Evolutionary conservation across 2,797 vertebrate genomes (phyloP).

Genomic region (Poecilia wingei): DNA sequence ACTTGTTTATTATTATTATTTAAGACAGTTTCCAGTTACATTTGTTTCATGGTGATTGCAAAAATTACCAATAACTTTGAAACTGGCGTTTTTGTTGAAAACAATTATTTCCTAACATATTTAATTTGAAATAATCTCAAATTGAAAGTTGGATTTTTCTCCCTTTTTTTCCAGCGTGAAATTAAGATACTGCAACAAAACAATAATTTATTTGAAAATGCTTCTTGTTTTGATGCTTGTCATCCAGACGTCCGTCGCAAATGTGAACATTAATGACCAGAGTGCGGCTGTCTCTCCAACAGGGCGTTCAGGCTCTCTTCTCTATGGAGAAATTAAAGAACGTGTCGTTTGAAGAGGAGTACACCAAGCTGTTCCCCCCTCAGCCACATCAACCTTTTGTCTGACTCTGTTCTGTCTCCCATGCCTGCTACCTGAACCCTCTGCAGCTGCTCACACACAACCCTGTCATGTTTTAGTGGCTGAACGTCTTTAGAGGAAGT

Average conservation of each 20-base stretch:
- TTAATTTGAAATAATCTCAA: not conserved
- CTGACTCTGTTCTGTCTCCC: slow-evolving; percentile 47
- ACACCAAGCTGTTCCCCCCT: slow-evolving; percentile 89
- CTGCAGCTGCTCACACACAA: slow-evolving; percentile 16
- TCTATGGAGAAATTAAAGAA: slow-evolving; percentile 89
- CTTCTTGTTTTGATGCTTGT: not conserved
- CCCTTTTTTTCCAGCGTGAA: not conserved
- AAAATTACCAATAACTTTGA: not conserved
- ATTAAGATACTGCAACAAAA: not conserved
- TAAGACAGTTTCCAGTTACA: not conserved
- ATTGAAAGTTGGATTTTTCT: not conserved
- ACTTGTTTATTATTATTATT: too few relatives aligned
- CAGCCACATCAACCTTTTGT: slow-evolving; percentile 64
- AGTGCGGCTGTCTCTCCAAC: slow-evolving; percentile 58
- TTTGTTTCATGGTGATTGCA: not conserved
- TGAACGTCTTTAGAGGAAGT: slow-evolving; percentile 25
- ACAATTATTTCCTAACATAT: not conserved
- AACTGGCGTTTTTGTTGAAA: not conserved
- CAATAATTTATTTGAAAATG: not conserved
- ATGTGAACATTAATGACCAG: not conserved
- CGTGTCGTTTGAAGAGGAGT: slow-evolving; percentile 95
- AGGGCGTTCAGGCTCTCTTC: slow-evolving; percentile 83
- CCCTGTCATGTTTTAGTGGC: not conserved
- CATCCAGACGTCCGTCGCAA: not conserved
- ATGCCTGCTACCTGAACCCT: slow-evolving; percentile 25